Percentiles rank a stretch among this genome's conserved stretches.
phyloP scores from a whole-genome alignment of 2,113 vertebrate species.

The Coryphaenoides rupestris region DNA sequence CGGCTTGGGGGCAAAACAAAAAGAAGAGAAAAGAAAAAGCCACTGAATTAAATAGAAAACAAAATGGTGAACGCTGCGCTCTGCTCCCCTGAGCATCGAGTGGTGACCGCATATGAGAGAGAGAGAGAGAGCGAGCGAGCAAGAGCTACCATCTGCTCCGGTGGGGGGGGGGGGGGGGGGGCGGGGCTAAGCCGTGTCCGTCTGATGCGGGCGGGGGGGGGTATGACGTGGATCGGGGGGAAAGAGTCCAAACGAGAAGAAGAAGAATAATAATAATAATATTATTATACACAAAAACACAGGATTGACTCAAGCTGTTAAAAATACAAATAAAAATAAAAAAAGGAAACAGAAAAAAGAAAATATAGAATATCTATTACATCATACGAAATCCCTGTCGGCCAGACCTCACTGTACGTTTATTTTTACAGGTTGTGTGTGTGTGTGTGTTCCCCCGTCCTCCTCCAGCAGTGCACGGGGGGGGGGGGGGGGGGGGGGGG shows the following conservation, averaged over 20 bases:
- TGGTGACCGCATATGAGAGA: neutral
- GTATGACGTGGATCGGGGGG: conserved; percentile 28
- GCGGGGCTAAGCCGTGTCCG: conserved; percentile 75
- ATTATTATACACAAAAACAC: conserved; percentile 80
- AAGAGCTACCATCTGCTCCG: conserved; percentile 51
- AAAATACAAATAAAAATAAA: conserved; percentile 78
- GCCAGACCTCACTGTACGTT: conserved; percentile 91
- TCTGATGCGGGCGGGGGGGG: conserved; percentile 21
- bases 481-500: no score
- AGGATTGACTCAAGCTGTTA: conserved; percentile 83
- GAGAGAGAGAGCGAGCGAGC: no score
- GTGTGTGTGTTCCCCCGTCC: no score
- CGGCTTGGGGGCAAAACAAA: conserved; percentile 5
- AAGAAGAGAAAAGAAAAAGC: no score
- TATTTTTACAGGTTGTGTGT: conserved; percentile 71
- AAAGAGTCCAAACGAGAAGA: conserved; percentile 82
- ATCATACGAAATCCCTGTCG: conserved; percentile 86
- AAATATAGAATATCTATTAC: conserved; percentile 85
- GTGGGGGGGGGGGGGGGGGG: conserved; percentile 34
- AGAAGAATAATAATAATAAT: no score
- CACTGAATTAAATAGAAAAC: no score
- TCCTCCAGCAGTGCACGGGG: conserved; percentile 67
- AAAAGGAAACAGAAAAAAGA: conserved; percentile 76
- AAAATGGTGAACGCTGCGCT: neutral
- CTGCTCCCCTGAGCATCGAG: neutral